phyloP scores from a whole-genome alignment of 1,140 invertebrate genomes.

The Rhynchophorus ferrugineus region DNA sequence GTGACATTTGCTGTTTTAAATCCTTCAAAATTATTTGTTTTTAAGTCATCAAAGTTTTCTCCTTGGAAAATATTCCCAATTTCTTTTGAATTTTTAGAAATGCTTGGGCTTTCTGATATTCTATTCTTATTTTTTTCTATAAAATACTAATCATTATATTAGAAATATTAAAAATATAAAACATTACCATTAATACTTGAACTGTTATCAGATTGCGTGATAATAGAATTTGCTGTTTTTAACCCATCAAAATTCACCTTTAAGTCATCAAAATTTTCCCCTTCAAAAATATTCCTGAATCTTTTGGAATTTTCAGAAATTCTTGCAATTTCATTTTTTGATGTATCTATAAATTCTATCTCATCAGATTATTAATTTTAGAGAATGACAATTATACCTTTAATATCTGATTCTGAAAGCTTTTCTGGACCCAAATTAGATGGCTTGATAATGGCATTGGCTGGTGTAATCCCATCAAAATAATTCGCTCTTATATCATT shows the following conservation, averaged over 20 bases:
- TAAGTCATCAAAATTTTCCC: slow-evolving; percentile 13
- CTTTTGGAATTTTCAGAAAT: slow-evolving; percentile 2
- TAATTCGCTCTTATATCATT: slow-evolving; percentile 1
- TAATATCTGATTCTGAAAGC: too few relatives aligned
- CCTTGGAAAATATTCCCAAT: slow-evolving; percentile 9
- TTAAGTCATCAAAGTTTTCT: slow-evolving; percentile 16
- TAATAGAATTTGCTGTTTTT: not conserved
- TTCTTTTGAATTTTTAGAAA: too few relatives aligned
- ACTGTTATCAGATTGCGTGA: too few relatives aligned
- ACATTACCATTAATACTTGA: too few relatives aligned
- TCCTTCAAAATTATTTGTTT: not conserved
- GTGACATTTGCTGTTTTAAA: slow-evolving; percentile 8
- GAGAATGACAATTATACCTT: too few relatives aligned
- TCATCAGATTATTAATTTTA: too few relatives aligned
- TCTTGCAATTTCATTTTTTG: not conserved
- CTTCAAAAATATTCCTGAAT: slow-evolving; percentile 9
- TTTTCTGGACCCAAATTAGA: too few relatives aligned
- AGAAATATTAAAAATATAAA: too few relatives aligned
- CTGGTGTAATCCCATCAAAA: not conserved
- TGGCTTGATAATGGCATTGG: not conserved
- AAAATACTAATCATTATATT: not conserved
- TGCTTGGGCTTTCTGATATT: not conserved
- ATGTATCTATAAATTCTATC: too few relatives aligned
- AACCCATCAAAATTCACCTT: slow-evolving; percentile 1
- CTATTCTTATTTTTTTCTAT: not conserved